These are phyloP conservation scores for Triplophysa siluroides DNA, from an alignment of 2,113 vertebrate species.

Conservation along the genomic window DNA sequence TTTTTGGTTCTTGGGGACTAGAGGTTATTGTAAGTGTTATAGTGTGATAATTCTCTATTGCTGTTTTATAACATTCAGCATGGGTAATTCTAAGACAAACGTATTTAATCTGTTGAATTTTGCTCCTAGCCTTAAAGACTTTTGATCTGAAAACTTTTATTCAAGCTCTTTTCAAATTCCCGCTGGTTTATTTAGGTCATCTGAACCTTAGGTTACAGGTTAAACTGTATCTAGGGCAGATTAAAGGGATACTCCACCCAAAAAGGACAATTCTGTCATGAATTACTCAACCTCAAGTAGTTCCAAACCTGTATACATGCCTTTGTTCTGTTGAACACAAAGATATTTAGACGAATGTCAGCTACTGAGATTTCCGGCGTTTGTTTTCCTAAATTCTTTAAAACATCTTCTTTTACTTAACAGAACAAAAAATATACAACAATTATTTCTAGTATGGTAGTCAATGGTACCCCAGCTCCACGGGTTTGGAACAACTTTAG, in stretches of 20 bases:
- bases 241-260: neutral
- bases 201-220: conserved; percentile 13
- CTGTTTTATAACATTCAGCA: conserved; percentile 42
- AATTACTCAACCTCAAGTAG: no score
- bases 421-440: no score
- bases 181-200: conserved; percentile 15
- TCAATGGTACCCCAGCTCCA: no score
- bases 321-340: no score
- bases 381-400: no score
- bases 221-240: conserved; percentile 38
- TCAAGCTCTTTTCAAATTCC: neutral
- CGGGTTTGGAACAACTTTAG: no score
- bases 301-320: no score
- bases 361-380: no score
- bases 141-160: neutral
- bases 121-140: neutral
- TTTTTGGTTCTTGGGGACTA: conserved; percentile 22
- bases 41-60: conserved; percentile 24
- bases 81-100: conserved; percentile 19
- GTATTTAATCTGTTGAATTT: neutral
- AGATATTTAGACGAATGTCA: no score
- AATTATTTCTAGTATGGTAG: no score
- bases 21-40: conserved; percentile 14
- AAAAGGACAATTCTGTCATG: no score
- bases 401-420: no score